Conservation (phyloP, 2,113 vertebrate species). For the Peromyscus polionotus region DNA sequence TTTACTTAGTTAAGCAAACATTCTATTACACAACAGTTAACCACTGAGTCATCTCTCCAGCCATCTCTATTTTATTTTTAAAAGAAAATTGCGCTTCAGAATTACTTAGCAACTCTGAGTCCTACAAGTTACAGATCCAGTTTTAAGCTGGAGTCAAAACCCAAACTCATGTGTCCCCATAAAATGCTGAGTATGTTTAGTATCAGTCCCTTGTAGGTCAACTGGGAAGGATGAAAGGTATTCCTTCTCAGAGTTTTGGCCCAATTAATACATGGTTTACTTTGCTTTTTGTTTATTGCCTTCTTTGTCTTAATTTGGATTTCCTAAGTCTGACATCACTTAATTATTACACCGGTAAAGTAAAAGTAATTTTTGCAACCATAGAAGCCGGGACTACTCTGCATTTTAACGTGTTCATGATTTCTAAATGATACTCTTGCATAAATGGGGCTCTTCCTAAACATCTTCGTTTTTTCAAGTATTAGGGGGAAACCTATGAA, state of each 20-base stretch:
- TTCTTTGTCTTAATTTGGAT: neutral
- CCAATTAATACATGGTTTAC: neutral
- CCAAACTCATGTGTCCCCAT: neutral
- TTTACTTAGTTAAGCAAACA: too few species aligned
- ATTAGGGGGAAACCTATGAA: neutral
- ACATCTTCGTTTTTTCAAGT: neutral
- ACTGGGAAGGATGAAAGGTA: neutral
- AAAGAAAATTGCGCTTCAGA: neutral
- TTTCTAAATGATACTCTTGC: neutral
- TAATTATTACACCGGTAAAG: neutral
- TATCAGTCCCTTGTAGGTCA: neutral
- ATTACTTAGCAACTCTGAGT: neutral
- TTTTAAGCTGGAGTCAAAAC: neutral
- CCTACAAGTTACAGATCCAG: neutral
- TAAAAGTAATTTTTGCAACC: slow-evolving; percentile 28
- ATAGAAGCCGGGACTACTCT: neutral
- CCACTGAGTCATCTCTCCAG: neutral
- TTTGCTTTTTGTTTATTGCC: neutral
- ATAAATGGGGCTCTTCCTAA: neutral
- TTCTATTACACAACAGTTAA: neutral
- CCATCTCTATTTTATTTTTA: neutral
- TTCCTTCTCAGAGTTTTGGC: neutral
- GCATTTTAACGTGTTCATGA: slow-evolving; percentile 3
- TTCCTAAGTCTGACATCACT: neutral
- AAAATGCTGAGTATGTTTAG: neutral